These are phyloP conservation scores for Corbicula japonica DNA, from an alignment of 2,888 invertebrate genomes.

Conservation along the genomic window DNA sequence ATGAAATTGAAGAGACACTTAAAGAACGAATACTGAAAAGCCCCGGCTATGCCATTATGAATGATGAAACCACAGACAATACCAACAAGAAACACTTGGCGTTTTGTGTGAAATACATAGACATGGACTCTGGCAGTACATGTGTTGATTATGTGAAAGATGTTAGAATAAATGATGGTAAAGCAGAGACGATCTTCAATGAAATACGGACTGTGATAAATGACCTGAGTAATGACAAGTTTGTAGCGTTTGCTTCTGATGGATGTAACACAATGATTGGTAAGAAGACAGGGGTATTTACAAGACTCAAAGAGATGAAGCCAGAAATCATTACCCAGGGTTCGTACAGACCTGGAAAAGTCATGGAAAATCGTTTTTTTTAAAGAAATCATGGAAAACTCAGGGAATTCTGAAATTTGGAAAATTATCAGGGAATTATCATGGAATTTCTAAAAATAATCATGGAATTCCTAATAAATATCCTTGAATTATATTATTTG, in stretches of 20 bases:
- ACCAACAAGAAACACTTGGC: slow-evolving; percentile 45
- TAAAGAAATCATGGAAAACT: no score
- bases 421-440: no score
- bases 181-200: slow-evolving; percentile 46
- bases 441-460: no score
- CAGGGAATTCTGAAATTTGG: no score
- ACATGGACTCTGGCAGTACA: slow-evolving; percentile 12
- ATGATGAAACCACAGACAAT: slow-evolving; percentile 33
- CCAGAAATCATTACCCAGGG: no score
- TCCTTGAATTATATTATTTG: no score
- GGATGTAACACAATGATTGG: slow-evolving; percentile 39
- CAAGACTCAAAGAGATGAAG: slow-evolving; percentile 37
- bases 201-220: slow-evolving; percentile 31
- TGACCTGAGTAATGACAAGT: slow-evolving; percentile 10
- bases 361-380: no score
- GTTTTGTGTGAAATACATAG: slow-evolving; percentile 36
- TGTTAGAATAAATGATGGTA: slow-evolving; percentile 33
- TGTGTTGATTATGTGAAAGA: slow-evolving; percentile 40
- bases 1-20: slow-evolving; percentile 19
- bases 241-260: slow-evolving; percentile 37
- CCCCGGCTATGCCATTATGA: slow-evolving; percentile 42
- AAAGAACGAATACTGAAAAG: slow-evolving; percentile 17
- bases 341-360: no score
- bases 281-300: slow-evolving; percentile 30
- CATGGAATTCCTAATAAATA: no score